These are phyloP conservation scores for Allobates femoralis DNA, from an alignment of 2,797 vertebrate genomes.

Conservation along the genomic window DNA sequence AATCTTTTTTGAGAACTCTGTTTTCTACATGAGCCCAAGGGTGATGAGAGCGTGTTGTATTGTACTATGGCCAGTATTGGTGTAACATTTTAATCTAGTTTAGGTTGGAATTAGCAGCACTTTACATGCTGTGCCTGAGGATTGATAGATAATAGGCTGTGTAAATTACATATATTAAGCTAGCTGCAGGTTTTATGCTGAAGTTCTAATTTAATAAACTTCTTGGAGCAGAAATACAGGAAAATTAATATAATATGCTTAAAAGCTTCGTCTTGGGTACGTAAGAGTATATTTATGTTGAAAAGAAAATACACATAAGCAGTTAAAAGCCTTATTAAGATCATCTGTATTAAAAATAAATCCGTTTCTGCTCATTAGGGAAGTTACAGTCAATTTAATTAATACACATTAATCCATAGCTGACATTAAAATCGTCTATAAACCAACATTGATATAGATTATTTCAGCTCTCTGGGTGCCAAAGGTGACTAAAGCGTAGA, in stretches of 20 bases:
- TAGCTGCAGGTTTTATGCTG: slow-evolving; percentile 5
- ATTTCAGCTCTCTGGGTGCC: slow-evolving; percentile 72
- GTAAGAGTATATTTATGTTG: slow-evolving; percentile 89
- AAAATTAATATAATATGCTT: slow-evolving; percentile 52
- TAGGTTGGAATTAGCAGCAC: slow-evolving; percentile 6
- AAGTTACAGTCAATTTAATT: slow-evolving; percentile 97
- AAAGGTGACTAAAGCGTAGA: slow-evolving; percentile 61
- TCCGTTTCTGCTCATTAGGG: slow-evolving; percentile 95
- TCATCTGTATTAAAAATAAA: slow-evolving; percentile 94
- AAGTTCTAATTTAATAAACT: slow-evolving; percentile 55
- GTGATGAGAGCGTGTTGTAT: background rate
- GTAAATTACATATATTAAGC: slow-evolving; percentile 47
- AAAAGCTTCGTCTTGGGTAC: slow-evolving; percentile 46
- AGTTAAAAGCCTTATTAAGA: slow-evolving; percentile 86
- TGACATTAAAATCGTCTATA: slow-evolving; percentile 93
- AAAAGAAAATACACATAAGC: slow-evolving; percentile 86
- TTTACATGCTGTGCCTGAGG: slow-evolving; percentile 26
- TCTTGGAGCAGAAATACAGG: slow-evolving; percentile 20
- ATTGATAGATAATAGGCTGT: slow-evolving; percentile 19
- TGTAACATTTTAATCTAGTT: slow-evolving; percentile 15
- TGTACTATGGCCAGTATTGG: slow-evolving; percentile 5
- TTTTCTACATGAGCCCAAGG: background rate
- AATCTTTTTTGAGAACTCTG: too few species aligned
- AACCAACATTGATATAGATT: slow-evolving; percentile 79
- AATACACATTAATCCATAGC: slow-evolving; percentile 93